These are phyloP conservation scores for Myocastor coypus DNA, from an alignment of 2,113 vertebrate species.

Conservation along the genomic window DNA sequence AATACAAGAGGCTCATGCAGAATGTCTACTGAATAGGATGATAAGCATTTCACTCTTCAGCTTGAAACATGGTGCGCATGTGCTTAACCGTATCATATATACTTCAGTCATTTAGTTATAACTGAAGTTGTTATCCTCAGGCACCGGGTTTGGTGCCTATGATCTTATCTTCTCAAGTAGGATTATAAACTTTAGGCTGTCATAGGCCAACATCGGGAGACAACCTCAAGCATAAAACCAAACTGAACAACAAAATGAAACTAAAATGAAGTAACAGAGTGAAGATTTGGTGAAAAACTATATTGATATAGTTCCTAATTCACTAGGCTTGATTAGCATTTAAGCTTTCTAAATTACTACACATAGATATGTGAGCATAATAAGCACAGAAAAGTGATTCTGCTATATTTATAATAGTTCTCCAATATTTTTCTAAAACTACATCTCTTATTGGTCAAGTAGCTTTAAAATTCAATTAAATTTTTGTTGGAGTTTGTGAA, in stretches of 20 bases:
- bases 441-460: neutral
- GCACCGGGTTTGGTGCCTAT: neutral
- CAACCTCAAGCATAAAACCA: neutral
- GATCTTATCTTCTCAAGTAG: neutral
- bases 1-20: neutral
- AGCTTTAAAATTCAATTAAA: neutral
- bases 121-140: neutral
- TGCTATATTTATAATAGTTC: neutral
- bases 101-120: neutral
- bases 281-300: neutral
- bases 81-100: neutral
- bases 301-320: neutral
- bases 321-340: neutral
- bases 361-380: neutral
- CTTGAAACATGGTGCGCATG: neutral
- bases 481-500: neutral
- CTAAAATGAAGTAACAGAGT: neutral
- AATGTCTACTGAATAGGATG: neutral
- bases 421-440: neutral
- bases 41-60: neutral
- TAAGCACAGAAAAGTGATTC: neutral
- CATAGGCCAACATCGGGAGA: neutral
- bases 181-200: neutral
- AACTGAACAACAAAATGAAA: neutral
- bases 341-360: neutral